Conservation (phyloP, 2,888 invertebrate species). For the Zonitis immaculata region DNA sequence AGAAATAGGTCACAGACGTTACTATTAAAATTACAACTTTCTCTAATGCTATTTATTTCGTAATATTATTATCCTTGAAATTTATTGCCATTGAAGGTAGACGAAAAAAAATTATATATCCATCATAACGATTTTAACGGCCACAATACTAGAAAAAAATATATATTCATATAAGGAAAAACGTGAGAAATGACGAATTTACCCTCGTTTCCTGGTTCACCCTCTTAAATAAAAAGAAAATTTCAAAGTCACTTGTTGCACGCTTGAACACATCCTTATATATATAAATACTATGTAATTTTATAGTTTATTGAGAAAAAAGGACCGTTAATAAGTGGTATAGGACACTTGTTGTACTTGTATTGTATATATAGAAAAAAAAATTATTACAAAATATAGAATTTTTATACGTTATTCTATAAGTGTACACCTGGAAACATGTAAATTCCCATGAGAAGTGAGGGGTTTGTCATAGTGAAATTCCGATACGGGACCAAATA, state of each 20-base stretch:
- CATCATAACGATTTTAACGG: neutral
- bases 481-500: neutral
- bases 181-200: slow-evolving; percentile 1
- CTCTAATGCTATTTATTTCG: no score
- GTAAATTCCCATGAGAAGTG: neutral
- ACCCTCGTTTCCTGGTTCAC: slow-evolving; percentile 4
- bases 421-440: neutral
- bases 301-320: no score
- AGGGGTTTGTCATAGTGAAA: neutral
- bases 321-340: slow-evolving; percentile 5
- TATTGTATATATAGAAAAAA: no score
- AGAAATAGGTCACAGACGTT: no score
- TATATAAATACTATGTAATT: no score
- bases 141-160: neutral
- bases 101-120: no score
- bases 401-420: no score
- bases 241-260: slow-evolving; percentile 1
- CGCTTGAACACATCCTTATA: slow-evolving; percentile 3
- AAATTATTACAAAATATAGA: no score
- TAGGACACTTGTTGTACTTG: slow-evolving; percentile 1
- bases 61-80: neutral
- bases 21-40: no score
- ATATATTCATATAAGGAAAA: neutral
- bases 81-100: no score
- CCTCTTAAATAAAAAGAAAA: neutral